These are phyloP conservation scores for Sitta carolinensis DNA, from an alignment of 2,797 vertebrate genomes.

Conservation along the genomic window DNA sequence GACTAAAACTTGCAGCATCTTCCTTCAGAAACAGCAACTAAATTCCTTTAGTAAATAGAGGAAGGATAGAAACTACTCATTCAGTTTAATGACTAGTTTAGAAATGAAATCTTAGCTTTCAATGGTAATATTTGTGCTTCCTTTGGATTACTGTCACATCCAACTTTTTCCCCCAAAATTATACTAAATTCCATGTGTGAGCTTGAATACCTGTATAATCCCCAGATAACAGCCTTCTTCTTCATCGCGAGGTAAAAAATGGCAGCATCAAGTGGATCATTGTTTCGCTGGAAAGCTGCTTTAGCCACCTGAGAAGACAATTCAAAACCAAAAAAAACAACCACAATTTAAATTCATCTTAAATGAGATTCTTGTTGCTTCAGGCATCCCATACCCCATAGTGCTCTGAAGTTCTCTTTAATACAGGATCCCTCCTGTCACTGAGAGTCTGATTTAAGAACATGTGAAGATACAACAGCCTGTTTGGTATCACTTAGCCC, in stretches of 20 bases:
- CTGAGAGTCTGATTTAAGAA: neutral
- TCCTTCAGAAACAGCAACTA: neutral
- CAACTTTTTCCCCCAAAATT: neutral
- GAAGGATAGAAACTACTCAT: neutral
- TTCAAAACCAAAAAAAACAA: neutral
- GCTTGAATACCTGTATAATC: conserved; percentile 88
- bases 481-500: neutral
- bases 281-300: conserved; percentile 91
- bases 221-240: conserved; percentile 98
- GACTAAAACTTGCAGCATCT: neutral
- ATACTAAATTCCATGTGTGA: neutral
- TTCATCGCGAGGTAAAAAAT: conserved; percentile 97
- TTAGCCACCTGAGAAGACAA: conserved; percentile 88
- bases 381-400: neutral
- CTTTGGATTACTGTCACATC: neutral
- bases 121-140: neutral
- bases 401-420: neutral
- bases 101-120: neutral
- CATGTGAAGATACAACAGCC: accelerated
- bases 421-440: neutral
- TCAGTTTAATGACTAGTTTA: neutral
- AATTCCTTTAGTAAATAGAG: neutral
- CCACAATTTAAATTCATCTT: neutral
- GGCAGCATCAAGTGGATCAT: conserved; percentile 94
- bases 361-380: neutral